phyloP scores from a whole-genome alignment of 2,888 invertebrate genomes.

The Phlogophora meticulosa region DNA sequence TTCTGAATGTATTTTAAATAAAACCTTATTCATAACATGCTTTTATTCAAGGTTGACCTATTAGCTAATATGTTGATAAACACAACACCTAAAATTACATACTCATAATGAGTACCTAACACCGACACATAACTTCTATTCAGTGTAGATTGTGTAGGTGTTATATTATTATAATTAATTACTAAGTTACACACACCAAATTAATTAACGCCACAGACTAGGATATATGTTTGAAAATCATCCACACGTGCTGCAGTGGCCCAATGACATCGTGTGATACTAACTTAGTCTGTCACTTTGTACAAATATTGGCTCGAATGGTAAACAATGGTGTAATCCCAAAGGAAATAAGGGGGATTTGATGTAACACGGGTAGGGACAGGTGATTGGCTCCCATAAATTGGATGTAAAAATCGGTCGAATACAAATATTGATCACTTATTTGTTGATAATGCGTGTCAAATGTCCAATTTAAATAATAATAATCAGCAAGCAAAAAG shows the following conservation, averaged over 20 bases:
- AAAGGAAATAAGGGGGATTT: conserved; percentile 80
- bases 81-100: conserved; percentile 3
- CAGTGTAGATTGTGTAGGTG: not conserved
- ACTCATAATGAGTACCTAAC: not conserved
- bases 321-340: conserved; percentile 73
- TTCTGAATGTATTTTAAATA: no score
- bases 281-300: conserved; percentile 53
- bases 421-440: conserved; percentile 50
- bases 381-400: conserved; percentile 73
- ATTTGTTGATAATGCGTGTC: conserved; percentile 23
- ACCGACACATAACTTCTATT: conserved; percentile 6
- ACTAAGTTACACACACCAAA: conserved; percentile 45
- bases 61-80: not conserved
- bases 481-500: no score
- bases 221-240: conserved; percentile 1
- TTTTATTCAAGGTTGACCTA: no score
- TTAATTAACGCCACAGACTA: conserved; percentile 61
- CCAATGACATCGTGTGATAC: conserved; percentile 21
- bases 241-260: conserved; percentile 23
- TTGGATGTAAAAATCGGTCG: conserved; percentile 63
- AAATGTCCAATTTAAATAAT: conserved; percentile 35
- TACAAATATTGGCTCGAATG: conserved; percentile 63
- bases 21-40: no score
- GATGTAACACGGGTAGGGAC: conserved; percentile 67
- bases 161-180: conserved; percentile 46